Base-by-base conservation (phyloP, 1,140 invertebrate genomes). In the Trichoplusia ni region DNA sequence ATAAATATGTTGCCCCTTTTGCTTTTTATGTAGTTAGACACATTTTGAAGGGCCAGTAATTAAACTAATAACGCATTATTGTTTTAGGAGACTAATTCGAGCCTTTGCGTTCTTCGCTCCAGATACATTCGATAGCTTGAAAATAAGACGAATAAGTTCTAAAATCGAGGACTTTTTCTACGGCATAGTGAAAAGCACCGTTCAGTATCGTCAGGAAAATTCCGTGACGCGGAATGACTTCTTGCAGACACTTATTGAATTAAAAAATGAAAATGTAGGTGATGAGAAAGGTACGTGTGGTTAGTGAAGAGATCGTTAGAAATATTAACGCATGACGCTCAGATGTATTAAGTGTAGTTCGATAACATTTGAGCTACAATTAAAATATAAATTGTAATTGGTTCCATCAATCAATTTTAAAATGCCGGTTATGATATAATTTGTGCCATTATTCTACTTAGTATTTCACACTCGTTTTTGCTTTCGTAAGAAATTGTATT, bases 191-290 rank as follows among this genome's bases (percentile, higher is more conserved):
- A 86, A 89, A 38, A 87, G 93, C 64, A 92, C 92, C 35, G 89
- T 94, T 11, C 80, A 81, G 5, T 87, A 93, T 65, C 81, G 93
- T 0, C 73, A 92, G 51, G 84, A 81, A 29, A 75, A 90, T 58
- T 79, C 70, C 18, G 74, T 90, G 25, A 86, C 80, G 13, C 85
- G 93, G 25, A 90, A 93, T 60, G 93, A 94, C 73, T 93, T 93
- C 63, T 85, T 94, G 73, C 92, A 94, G 72, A 77, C 93, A 0
- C 75, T 94, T 27, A 91, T 94, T 7, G 91, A 94, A 14, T 69
- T 94, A 37, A 92, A 91, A 73, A 92, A 90, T 56, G 92, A 81
- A 18, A 61, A 74, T 47, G 21, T 40, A 2, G 23, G 40, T 37
- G 53, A 58, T 18, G 53, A 58, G 29, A 37, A 58, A 40, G 53